Base-by-base conservation (phyloP, 2,797 vertebrate genomes). In the Dipus sagitta region DNA sequence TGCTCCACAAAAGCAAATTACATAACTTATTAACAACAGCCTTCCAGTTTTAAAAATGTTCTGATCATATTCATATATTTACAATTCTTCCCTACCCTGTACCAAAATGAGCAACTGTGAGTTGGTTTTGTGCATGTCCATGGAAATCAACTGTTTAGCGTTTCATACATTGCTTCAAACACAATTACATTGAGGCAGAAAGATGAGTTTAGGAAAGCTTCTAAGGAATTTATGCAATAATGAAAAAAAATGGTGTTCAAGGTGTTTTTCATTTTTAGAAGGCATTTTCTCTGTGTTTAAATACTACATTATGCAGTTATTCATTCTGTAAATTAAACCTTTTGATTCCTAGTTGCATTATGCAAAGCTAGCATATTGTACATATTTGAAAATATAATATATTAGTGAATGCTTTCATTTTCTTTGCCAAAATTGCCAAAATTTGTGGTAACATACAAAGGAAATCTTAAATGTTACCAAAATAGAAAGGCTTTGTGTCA, bases 61-160 rank as follows among this genome's bases (percentile, higher is more conserved):
- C 97, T 90, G 95, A 34, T 93, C 95, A 92, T 96, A 96, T 96
- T 97, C 87, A 97, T 94, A 32, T 18, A 91, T 93, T 96, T 97
- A 82, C 3, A 80, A 72, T 90, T 93, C 89, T 94, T 77, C 78
- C 70, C 68, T 3, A 34, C 28, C 24, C 11, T 17, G 11, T 8
- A 77, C 6, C 47, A 72, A 92, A 79, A 94, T 88, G 93, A 94
- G 87, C 85, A 96, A 91, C 86, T 97, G 81, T 94, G 94, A 82
- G n/a, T 94, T 96, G 71, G 24, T 94, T 96, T 80, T 54, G 96
- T 80, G 77, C 91, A 94, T 96, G 54, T 18, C 26, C 88, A 76
- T 62, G 65, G 28, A 81, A 78, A 93, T 84, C 47, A 65, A 64
- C 71, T 92, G 88, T 91, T 94, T 88, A 86, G 62, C n/a, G 65